Base-by-base conservation (phyloP, 2,113 vertebrate genomes). In the Sander vitreus region DNA sequence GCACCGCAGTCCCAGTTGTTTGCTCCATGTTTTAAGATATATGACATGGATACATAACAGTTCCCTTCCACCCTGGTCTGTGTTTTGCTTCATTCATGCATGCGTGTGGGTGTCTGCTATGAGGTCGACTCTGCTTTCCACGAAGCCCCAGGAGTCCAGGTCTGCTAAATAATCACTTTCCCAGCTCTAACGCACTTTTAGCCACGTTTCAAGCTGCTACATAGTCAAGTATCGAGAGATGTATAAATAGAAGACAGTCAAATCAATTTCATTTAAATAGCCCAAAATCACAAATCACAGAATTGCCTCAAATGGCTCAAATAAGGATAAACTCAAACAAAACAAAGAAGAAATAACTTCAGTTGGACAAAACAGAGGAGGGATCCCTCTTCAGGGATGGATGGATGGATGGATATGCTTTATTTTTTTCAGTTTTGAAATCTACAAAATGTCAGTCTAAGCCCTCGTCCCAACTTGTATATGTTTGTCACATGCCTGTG, bases 81-180 rank as follows among this genome's bases (percentile, higher is more conserved):
- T 89, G 80, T 85, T 92, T 82, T 81, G 50, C 66, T 84, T 70
- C 60, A 63, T 88, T 67, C 73, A 58, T 84, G 81, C 80, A 87
- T 19, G 51, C n/a, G n/a, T 89, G 85, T 77, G 71, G 71, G 63
- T 86, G 78, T 85, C 54, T 33, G 80, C 81, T 78, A 74, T 50
- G 60, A 78, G 83, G 80, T 83, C 21, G 6, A 33, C 66, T 8
- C 51, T 5, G 63, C 85, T 88, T 70, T 76, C 70, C 50, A 43
- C n/a, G 7, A 59, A 76, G 19, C 51, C 79, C 57, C 57, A 15
- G 67, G 72, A 83, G 77, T 85, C 74, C 65, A 36, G 6, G 16
- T 76, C 83, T 69, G 67, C 76, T 25, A 60, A 80, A 75, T 88
- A 62, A 92, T 88, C 69, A 73, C 84, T 81, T 92, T 87, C 57